Conservation (phyloP, 1,140 invertebrate genomes). For the Trialeurodes vaporariorum region DNA sequence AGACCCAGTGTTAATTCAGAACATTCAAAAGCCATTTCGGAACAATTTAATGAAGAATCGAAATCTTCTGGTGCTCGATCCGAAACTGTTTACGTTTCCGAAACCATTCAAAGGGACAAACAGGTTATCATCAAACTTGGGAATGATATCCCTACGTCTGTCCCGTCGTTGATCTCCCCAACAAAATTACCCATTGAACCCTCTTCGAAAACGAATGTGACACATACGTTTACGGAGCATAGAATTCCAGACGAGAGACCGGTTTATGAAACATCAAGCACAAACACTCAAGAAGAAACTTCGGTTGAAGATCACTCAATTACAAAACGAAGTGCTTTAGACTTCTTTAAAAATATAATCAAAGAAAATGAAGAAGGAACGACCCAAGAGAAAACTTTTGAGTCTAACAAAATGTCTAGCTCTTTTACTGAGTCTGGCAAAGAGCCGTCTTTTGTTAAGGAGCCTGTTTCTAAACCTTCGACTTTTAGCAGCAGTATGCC, state of each 20-base stretch:
- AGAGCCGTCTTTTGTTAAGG: no score
- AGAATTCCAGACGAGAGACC: not conserved
- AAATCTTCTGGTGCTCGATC: not conserved
- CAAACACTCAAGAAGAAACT: not conserved
- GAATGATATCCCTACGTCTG: not conserved
- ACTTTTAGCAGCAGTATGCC: not conserved
- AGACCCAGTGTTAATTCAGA: not conserved
- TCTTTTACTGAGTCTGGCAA: not conserved
- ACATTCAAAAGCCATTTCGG: not conserved
- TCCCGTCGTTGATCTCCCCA: not conserved
- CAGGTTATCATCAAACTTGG: conserved; percentile 21
- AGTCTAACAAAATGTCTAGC: not conserved
- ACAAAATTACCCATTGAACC: not conserved
- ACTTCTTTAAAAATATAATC: conserved; percentile 45
- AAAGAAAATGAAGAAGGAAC: conserved; percentile 33
- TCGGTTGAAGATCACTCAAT: conserved; percentile 37
- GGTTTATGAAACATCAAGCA: not conserved
- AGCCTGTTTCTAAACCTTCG: conserved; percentile 5
- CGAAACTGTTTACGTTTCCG: conserved; percentile 16
- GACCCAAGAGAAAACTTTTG: not conserved
- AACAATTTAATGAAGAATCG: not conserved
- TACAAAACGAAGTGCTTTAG: conserved; percentile 40
- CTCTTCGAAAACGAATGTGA: not conserved
- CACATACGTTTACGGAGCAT: not conserved
- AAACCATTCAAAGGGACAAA: conserved; percentile 22